Evolutionary conservation across 2,888 invertebrate genomes (phyloP).

Genomic region (Tillus elongatus): DNA sequence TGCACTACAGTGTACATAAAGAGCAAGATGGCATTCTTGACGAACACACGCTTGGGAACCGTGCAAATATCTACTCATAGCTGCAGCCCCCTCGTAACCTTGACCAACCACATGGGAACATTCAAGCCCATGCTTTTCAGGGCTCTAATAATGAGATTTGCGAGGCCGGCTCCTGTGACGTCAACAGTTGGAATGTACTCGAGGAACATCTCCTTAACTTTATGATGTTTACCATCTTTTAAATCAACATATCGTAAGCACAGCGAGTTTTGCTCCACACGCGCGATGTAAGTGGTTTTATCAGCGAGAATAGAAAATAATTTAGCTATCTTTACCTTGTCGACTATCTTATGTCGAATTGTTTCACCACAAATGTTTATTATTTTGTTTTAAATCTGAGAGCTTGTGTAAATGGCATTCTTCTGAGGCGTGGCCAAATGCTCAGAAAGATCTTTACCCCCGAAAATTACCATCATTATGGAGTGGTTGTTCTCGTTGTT

Average conservation of each 20-base stretch:
- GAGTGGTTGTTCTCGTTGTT: constrained; percentile 12
- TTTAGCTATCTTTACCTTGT: constrained; percentile 16
- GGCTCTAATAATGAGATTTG: constrained; percentile 15
- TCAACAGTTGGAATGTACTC: too few species aligned
- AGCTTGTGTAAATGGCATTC: constrained; percentile 14
- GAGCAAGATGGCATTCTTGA: constrained; percentile 14
- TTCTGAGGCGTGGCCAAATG: constrained; percentile 14
- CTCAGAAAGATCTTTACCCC: constrained; percentile 16
- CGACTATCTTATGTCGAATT: too few species aligned
- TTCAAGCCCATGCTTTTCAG: constrained; percentile 18
- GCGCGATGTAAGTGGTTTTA: too few species aligned
- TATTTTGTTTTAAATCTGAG: constrained; percentile 14
- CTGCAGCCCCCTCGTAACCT: constrained; percentile 16
- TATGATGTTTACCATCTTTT: constrained; percentile 15
- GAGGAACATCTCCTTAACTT: constrained; percentile 20
- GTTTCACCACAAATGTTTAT: too few species aligned
- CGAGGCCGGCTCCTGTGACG: too few species aligned
- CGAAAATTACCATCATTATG: too few species aligned
- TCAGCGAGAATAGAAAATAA: constrained; percentile 18
- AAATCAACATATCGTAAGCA: constrained; percentile 8
- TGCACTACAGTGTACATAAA: too few species aligned
- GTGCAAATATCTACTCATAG: constrained; percentile 15
- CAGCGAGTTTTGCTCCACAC: constrained; percentile 13
- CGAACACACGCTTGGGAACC: constrained; percentile 14
- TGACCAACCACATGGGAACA: constrained; percentile 18